Conservation (phyloP, 1,140 invertebrate genomes). For the Pectinophora gossypiella region DNA sequence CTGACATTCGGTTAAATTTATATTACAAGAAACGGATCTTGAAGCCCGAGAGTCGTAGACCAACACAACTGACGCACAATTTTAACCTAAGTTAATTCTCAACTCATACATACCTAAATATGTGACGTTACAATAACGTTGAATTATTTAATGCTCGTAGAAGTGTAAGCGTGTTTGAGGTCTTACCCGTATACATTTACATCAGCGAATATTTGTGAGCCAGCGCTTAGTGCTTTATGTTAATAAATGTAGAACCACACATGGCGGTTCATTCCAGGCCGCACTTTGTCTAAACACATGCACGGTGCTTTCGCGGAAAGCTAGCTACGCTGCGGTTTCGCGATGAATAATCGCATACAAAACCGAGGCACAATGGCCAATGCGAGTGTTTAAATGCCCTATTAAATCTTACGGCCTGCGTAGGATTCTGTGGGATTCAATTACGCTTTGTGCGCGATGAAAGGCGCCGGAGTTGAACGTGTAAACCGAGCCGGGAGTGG, state of each 20-base stretch:
- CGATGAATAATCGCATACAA: slow-evolving; percentile 68
- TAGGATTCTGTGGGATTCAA: slow-evolving; percentile 73
- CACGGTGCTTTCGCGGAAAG: slow-evolving; percentile 45
- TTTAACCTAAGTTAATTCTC: slow-evolving; percentile 29
- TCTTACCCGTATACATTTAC: not conserved
- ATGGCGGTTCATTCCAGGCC: slow-evolving; percentile 28
- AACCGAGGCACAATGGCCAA: slow-evolving; percentile 69
- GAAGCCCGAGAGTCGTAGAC: slow-evolving; percentile 23
- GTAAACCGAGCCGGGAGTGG: slow-evolving; percentile 64
- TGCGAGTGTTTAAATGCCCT: slow-evolving; percentile 74
- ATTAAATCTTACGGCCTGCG: slow-evolving; percentile 71
- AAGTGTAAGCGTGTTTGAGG: not conserved
- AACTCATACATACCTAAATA: slow-evolving; percentile 1
- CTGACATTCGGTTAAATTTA: slow-evolving; percentile 34
- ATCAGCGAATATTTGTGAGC: not conserved
- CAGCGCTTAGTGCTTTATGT: slow-evolving; percentile 24
- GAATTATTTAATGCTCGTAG: slow-evolving; percentile 3
- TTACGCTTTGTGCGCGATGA: slow-evolving; percentile 73
- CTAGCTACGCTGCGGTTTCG: slow-evolving; percentile 50
- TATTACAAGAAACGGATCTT: slow-evolving; percentile 19
- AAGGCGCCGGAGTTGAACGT: slow-evolving; percentile 64
- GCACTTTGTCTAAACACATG: slow-evolving; percentile 46
- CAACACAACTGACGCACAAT: slow-evolving; percentile 23
- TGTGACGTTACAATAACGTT: not conserved
- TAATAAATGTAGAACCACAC: slow-evolving; percentile 33